Percentiles rank a stretch among this genome's conserved stretches.
Evolutionary conservation across 2,113 vertebrate species (phyloP).

Genomic region (Cryptotis parvus): DNA sequence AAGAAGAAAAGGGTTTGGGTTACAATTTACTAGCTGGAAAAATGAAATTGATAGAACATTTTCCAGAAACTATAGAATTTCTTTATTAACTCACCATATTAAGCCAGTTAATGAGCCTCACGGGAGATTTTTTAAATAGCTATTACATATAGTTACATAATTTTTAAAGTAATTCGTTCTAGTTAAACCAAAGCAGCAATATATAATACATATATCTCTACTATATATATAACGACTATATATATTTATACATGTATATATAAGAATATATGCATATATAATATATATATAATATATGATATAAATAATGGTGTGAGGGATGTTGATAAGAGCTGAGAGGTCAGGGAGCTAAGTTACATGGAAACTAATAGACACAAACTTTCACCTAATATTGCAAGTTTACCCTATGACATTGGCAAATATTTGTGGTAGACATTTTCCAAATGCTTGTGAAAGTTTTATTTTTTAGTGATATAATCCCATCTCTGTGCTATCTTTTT

Average conservation of each 20-base stretch:
- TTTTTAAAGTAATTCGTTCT: slow-evolving; percentile 36
- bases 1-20: slow-evolving; percentile 14
- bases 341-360: background rate
- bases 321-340: slow-evolving; percentile 7
- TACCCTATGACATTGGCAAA: background rate
- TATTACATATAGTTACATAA: background rate
- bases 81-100: slow-evolving; percentile 20
- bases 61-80: slow-evolving; percentile 23
- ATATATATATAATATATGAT: no score
- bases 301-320: no score
- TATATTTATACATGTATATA: no score
- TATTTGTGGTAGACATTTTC: background rate
- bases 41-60: slow-evolving; percentile 14
- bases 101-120: slow-evolving; percentile 32
- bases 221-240: no score
- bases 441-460: background rate
- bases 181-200: background rate
- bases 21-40: slow-evolving; percentile 41
- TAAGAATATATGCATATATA: no score
- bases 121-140: background rate
- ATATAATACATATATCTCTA: no score
- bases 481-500: background rate
- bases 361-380: background rate
- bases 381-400: slow-evolving; percentile 25
- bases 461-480: background rate